These are phyloP conservation scores for Bembecia ichneumoniformis DNA, from an alignment of 2,888 invertebrate genomes.

Conservation along the genomic window DNA sequence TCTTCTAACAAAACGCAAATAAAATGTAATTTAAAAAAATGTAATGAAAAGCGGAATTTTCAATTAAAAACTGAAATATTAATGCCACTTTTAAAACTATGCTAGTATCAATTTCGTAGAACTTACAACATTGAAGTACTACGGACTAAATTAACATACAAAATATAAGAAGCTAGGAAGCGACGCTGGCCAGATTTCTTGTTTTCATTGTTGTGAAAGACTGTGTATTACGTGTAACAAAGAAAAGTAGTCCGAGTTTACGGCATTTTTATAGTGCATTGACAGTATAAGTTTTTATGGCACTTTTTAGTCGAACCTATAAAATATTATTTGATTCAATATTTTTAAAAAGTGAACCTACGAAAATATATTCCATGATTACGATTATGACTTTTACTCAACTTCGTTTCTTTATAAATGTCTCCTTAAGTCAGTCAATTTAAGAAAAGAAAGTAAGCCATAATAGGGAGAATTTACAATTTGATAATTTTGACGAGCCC, in stretches of 20 bases:
- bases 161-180: slow-evolving; percentile 14
- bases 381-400: no score
- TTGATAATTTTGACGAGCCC: no score
- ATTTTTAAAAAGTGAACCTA: slow-evolving; percentile 18
- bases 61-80: neutral
- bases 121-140: slow-evolving; percentile 1
- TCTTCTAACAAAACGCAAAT: neutral
- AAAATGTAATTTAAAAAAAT: neutral
- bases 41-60: neutral
- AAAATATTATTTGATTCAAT: slow-evolving; percentile 31
- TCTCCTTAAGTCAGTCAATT: no score
- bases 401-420: no score
- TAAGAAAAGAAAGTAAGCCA: no score
- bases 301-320: slow-evolving; percentile 35
- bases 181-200: slow-evolving; percentile 10
- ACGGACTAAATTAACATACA: slow-evolving; percentile 18
- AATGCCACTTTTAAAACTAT: no score
- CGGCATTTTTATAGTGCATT: slow-evolving; percentile 31
- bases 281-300: slow-evolving; percentile 35
- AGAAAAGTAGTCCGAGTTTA: slow-evolving; percentile 28
- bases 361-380: neutral
- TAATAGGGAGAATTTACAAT: no score
- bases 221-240: slow-evolving; percentile 29
- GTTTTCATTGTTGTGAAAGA: slow-evolving; percentile 30
- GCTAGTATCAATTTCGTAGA: slow-evolving; percentile 2